Base-by-base conservation (phyloP, 2,888 invertebrate genomes). In the Mimas tiliae region DNA sequence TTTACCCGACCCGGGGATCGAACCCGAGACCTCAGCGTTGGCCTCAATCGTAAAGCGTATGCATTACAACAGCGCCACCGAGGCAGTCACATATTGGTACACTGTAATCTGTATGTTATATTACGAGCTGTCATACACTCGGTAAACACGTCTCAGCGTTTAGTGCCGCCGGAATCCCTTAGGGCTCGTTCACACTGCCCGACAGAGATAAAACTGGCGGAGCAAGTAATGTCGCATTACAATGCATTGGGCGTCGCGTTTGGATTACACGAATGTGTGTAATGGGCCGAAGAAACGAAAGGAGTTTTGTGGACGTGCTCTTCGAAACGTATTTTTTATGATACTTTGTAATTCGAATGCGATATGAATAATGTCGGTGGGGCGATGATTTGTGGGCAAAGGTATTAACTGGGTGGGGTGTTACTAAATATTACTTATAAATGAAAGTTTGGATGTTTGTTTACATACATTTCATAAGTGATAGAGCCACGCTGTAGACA, bases 211-310 rank as follows among this genome's bases (percentile, higher is more conserved):
- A 81, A 80, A 82, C 85, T 80, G 83, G 75, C 79, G 74, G 74
- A 83, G 81, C 84, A 81, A 79, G 77, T 85, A 85, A 87, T 86
- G 83, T 80, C 83, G 75, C 87, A 89, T 89, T 89, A 89, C 88
- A 89, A 89, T 89, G 89, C 89, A 89, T 88, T 88, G 87, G 83
- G 79, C 85, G 89, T 88, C 87, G 85, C 85, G 82, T 74, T 76
- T 77, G 85, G 84, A 87, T 88, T 85, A 86, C 84, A 74, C 77
- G 81, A 82, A 83, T 85, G 86, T 87, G 88, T 87, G 86, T 88
- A 88, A 88, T 88, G 85, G 86, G 67, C 80, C 84, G 78, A 83
- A 83, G 83, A 81, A 64, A 73, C 67, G 69, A 38, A 51, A 50
- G 69, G 69, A 27, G 70, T 78, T 73, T 53, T 67, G 70, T 78